A percentile compares a stretch with the other conserved stretches of the same genome.
Conservation (phyloP, 2,888 invertebrate genomes). For the Caenorhabditis panamensis region DNA sequence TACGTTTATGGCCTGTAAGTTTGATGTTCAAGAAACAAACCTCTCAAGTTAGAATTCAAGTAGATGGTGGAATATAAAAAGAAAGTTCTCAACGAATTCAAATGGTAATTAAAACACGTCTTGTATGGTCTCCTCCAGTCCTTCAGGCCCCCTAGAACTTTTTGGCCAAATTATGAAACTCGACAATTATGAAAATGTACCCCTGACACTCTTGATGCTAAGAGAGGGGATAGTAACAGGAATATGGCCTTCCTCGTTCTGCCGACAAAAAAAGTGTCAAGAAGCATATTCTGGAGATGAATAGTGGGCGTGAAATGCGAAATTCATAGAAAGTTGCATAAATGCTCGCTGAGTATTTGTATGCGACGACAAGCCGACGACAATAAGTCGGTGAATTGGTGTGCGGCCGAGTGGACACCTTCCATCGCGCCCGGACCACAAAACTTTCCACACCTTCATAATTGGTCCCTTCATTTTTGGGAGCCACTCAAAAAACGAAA, state of each 20-base stretch:
- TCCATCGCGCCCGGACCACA: neutral
- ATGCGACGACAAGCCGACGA: constrained; percentile 33
- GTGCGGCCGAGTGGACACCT: constrained; percentile 61
- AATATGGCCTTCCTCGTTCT: constrained; percentile 7
- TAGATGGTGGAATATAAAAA: neutral
- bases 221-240: constrained; percentile 6
- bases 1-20: no score
- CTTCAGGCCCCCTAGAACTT: neutral
- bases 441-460: constrained; percentile 44
- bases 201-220: constrained; percentile 35
- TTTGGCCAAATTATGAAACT: constrained; percentile 23
- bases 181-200: constrained; percentile 43
- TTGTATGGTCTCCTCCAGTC: constrained; percentile 9
- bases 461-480: constrained; percentile 50
- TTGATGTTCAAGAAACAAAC: no score
- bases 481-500: constrained; percentile 23
- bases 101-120: constrained; percentile 33
- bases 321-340: constrained; percentile 68
- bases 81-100: neutral
- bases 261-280: constrained; percentile 46
- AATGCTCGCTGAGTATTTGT: constrained; percentile 60
- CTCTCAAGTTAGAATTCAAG: no score
- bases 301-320: constrained; percentile 64
- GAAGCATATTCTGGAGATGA: constrained; percentile 60
- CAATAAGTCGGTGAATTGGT: constrained; percentile 61